Percentiles rank a stretch among this genome's conserved stretches.
These are phyloP conservation scores for Chelonia mydas DNA, from an alignment of 2,797 vertebrate genomes.

Conservation along the genomic window DNA sequence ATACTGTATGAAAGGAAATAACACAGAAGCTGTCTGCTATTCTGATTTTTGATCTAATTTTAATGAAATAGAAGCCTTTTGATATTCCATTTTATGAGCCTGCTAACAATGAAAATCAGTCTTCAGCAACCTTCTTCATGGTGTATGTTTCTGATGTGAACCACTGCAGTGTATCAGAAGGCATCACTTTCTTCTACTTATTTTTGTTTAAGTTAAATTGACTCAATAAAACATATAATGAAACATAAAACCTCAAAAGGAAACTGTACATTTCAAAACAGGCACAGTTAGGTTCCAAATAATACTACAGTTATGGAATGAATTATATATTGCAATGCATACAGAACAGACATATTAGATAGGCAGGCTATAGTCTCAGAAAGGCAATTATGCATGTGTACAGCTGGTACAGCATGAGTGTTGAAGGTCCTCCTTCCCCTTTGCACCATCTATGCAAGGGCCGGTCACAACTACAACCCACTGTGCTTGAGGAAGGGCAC, in stretches of 20 bases:
- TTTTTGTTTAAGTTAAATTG: not conserved
- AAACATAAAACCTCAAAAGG: not conserved
- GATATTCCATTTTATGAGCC: not conserved
- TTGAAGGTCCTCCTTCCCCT: not conserved
- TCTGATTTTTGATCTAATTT: not conserved
- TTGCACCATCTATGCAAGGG: not conserved
- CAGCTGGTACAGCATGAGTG: not conserved
- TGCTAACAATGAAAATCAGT: not conserved
- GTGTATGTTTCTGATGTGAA: not conserved
- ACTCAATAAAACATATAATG: not conserved
- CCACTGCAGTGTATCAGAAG: not conserved
- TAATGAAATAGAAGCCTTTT: not conserved
- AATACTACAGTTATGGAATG: not conserved
- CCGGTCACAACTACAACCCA: not conserved
- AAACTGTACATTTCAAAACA: not conserved
- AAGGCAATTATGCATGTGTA: not conserved
- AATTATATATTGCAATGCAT: not conserved
- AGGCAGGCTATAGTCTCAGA: not conserved
- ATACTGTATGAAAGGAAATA: not conserved
- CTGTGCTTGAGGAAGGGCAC: not conserved
- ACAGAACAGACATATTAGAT: not conserved
- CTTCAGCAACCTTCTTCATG: not conserved
- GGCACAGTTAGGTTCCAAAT: not conserved
- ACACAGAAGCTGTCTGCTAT: not conserved
- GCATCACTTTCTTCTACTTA: not conserved